Evolutionary conservation across 2,888 invertebrate genomes (phyloP).

Genomic region (Drosophila aldrichi): DNA sequence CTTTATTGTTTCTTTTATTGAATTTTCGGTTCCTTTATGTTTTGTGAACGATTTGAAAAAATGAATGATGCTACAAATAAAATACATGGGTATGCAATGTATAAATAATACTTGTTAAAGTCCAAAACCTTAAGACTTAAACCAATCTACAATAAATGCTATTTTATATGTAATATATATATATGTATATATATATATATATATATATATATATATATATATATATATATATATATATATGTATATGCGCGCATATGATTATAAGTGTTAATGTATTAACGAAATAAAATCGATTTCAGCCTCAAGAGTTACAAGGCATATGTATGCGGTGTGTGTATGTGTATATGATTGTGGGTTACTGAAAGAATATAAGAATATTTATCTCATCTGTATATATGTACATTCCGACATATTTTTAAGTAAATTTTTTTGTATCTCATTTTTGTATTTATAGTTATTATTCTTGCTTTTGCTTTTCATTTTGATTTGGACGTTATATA

Average conservation of each 20-base stretch:
- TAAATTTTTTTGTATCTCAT: no score
- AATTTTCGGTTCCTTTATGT: constrained; percentile 22
- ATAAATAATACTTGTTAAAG: constrained; percentile 53
- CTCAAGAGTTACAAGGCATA: constrained; percentile 46
- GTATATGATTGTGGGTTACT: neutral
- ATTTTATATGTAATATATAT: constrained; percentile 19
- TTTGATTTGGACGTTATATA: neutral
- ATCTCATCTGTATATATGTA: constrained; percentile 13
- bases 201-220: neutral
- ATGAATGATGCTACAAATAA: constrained; percentile 45
- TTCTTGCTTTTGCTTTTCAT: neutral
- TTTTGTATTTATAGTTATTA: neutral
- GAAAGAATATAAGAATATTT: constrained; percentile 1
- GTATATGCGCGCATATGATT: constrained; percentile 15
- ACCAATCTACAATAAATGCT: constrained; percentile 51
- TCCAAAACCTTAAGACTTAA: constrained; percentile 41
- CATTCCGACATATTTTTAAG: neutral
- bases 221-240: neutral
- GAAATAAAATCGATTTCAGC: constrained; percentile 46
- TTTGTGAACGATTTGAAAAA: constrained; percentile 36
- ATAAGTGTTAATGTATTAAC: constrained; percentile 20
- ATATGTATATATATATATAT: constrained; percentile 5
- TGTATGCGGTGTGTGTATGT: constrained; percentile 28
- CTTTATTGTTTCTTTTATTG: constrained; percentile 41
- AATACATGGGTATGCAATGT: constrained; percentile 41